Evolutionary conservation across 1,140 invertebrate species (phyloP), one percentile per base, ranked within the genome.

Genomic region (Rhizoglyphus robini): DNA sequence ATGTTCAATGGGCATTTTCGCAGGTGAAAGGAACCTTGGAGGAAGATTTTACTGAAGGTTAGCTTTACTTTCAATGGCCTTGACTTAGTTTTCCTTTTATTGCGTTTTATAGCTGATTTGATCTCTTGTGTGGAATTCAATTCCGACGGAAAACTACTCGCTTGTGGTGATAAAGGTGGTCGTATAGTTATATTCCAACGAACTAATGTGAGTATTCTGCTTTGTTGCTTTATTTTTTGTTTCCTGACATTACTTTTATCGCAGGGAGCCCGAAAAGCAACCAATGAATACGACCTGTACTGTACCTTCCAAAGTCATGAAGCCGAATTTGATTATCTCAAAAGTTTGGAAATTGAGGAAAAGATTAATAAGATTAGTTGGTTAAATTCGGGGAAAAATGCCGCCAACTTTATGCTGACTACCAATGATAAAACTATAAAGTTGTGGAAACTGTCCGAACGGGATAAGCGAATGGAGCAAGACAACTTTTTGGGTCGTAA

Each of bases 321-420:
- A 76, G 95, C 96, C 27, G 96, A 99, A 79, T 99, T 99, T 80
- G 96, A 99, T 79, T 99, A 99, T 79, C 84, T 99, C 73, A 99
- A 99, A 80, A 96, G 92, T 73, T 81, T 99, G 77, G 96, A 99
- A 81, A 99, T 99, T 75, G 96, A 99, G 82, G 96, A 99, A 81
- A 99, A 99, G 82, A 99, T 99, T 73, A 99, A 99, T 80, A 98
- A 99, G 83, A 99, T 99, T 69, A 82, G 93, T 77, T 99, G 96
- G 96, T 79, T 99, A 51, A 91, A 89, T 46, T 29, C 48, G 75
- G 81, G 94, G 73, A 94, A 94, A 79, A 99, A 99, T 78, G 92
- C 91, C 70, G 90, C 96, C 49, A 94, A 99, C 41, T 99, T 99
- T 79, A 83, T 99, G 66, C 82, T 99, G 0, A 99, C 96, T 59